Base-by-base conservation (phyloP, 2,888 invertebrate genomes). In the Drosophila recens region DNA sequence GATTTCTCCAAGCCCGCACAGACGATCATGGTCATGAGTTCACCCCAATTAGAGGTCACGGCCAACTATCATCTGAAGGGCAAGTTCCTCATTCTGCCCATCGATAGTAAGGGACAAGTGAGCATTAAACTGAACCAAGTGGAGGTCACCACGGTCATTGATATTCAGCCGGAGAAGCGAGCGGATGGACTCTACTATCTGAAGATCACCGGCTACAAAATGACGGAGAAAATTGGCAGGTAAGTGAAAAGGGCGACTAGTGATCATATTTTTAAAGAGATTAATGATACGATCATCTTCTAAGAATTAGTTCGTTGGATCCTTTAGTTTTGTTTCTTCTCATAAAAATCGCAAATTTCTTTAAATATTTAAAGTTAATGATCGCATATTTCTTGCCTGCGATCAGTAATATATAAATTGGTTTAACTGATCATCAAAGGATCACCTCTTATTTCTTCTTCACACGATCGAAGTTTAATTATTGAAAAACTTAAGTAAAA, bases 151-250 rank as follows among this genome's bases (percentile, higher is more conserved):
- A 45, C 17, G 0, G 1, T 0, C 6, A 30, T 20, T 17, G 34
- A 17, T 4, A 10, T 45, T 11, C 46, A 33, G 27, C 51, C 51
- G 3, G 51, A 65, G 34, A 58, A 52, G 45, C 34, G 45, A 20
- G 4, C 17, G 20, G 65, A 65, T 56, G 56, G 42, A 49, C 23
- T 17, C 13, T 20, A 30, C 9, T 58, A 65, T 36, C 13, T 65
- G 2, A 65, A 52, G 52, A 20, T 65, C 15, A 11, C 17, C 1
- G 27, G 27, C 3, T 40, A 15, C 20, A 38, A 38, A 9, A 13
- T 34, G 6, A 40, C 9, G 0, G 33, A 13, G 1, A 9, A 27
- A n/a, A 10, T 34, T 6, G 27, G 15, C 11, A 40, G 59, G 53
- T 66, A 3, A 38, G 52, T 53, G 20, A 2, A 1, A 15, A 11